A percentile compares a stretch with the other conserved stretches of the same genome.
Evolutionary conservation across 2,797 vertebrate genomes (phyloP).

Genomic region (Rhincodon typus): DNA sequence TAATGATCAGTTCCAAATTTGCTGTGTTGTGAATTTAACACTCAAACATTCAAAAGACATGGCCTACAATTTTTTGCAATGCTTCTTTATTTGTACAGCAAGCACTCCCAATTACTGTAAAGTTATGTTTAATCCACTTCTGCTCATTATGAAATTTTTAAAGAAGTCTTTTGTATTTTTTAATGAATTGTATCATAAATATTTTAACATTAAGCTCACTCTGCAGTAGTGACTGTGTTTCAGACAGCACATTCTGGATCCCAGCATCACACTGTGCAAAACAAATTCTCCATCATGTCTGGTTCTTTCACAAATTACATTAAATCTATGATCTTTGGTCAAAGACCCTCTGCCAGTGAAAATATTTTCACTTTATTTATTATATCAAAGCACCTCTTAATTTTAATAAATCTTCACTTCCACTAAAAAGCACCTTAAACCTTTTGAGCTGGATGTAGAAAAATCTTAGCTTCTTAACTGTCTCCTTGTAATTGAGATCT

Average conservation of each 20-base stretch:
- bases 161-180: constrained; percentile 28
- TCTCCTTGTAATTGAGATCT: background rate
- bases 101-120: background rate
- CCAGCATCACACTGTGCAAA: background rate
- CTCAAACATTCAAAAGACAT: background rate
- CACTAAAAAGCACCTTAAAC: background rate
- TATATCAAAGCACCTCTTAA: background rate
- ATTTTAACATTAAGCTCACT: background rate
- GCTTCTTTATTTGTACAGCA: background rate
- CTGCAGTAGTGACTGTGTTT: background rate
- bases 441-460: background rate
- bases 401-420: background rate
- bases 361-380: background rate
- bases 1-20: background rate
- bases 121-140: background rate
- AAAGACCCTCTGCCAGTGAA: background rate
- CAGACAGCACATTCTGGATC: background rate
- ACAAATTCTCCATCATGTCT: background rate
- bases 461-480: background rate
- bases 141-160: background rate
- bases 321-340: background rate
- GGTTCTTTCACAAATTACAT: background rate
- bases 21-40: background rate
- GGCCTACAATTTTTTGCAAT: background rate
- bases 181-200: constrained; percentile 6